Conservation (phyloP, 2,888 invertebrate genomes). For the Drosophila atripex region DNA sequence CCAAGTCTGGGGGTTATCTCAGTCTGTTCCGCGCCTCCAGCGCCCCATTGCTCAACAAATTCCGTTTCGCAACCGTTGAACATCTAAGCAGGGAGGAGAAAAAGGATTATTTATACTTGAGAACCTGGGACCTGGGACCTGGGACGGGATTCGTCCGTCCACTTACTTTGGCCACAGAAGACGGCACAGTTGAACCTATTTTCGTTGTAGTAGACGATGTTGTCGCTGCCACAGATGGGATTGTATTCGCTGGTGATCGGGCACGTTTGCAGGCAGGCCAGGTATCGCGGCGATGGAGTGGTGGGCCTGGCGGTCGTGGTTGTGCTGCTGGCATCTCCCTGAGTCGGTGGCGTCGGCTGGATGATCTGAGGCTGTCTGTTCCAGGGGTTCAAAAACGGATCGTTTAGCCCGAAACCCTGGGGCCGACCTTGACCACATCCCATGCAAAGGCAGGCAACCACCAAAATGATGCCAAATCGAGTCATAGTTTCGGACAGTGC, state of each 20-base stretch:
- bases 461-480: background rate
- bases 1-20: background rate
- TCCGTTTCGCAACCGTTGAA: conserved; percentile 47
- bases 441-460: background rate
- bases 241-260: conserved; percentile 82
- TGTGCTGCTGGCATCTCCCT: conserved; percentile 6
- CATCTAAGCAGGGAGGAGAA: conserved; percentile 27
- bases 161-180: conserved; percentile 80
- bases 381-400: background rate
- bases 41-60: conserved; percentile 38
- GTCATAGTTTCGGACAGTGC: background rate
- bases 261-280: conserved; percentile 71
- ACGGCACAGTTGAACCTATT: conserved; percentile 78
- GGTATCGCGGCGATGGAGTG: conserved; percentile 66
- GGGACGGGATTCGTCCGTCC: no score
- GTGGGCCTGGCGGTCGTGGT: conserved; percentile 53
- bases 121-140: no score
- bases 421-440: conserved; percentile 4
- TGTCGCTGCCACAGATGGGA: conserved; percentile 82
- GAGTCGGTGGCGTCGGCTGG: background rate
- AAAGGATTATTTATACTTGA: background rate
- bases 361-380: background rate
- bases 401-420: background rate
- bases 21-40: background rate
- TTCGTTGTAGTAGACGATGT: conserved; percentile 76